Evolutionary conservation across 2,888 invertebrate species (phyloP).

Genomic region (Cyclophora punctaria): DNA sequence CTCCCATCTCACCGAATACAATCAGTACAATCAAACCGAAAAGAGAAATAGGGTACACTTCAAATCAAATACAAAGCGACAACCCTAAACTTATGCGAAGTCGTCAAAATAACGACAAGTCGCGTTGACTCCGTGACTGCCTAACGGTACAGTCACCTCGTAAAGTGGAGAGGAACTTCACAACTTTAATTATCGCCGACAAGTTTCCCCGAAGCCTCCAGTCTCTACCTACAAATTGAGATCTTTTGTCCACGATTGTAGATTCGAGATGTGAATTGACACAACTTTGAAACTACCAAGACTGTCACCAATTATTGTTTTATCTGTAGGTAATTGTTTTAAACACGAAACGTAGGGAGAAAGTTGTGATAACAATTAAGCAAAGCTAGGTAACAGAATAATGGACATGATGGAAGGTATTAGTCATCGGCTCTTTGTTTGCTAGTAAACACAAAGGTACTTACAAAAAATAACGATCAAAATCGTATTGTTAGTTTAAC

Average conservation of each 20-base stretch:
- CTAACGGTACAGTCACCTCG: slow-evolving; percentile 20
- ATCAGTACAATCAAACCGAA: no score
- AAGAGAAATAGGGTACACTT: no score
- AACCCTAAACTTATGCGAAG: slow-evolving; percentile 15
- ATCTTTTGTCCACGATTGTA: slow-evolving; percentile 5
- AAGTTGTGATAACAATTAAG: no score
- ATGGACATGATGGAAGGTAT: no score
- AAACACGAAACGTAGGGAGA: no score
- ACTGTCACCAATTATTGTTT: not conserved
- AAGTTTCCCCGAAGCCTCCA: not conserved
- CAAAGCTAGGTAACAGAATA: no score
- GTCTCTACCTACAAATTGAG: slow-evolving; percentile 15
- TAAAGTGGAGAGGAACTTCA: slow-evolving; percentile 26
- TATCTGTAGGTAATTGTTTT: not conserved
- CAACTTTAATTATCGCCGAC: slow-evolving; percentile 34
- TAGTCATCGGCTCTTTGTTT: no score
- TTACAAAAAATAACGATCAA: no score
- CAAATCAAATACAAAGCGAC: slow-evolving; percentile 3
- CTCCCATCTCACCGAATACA: no score
- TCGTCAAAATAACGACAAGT: slow-evolving; percentile 6
- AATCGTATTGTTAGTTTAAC: no score
- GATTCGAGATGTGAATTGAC: not conserved
- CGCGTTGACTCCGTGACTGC: slow-evolving; percentile 1
- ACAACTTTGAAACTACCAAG: not conserved
- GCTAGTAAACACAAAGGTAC: no score